Evolutionary conservation across 1,140 invertebrate genomes (phyloP).

Genomic region (Globodera rostochiensis): DNA sequence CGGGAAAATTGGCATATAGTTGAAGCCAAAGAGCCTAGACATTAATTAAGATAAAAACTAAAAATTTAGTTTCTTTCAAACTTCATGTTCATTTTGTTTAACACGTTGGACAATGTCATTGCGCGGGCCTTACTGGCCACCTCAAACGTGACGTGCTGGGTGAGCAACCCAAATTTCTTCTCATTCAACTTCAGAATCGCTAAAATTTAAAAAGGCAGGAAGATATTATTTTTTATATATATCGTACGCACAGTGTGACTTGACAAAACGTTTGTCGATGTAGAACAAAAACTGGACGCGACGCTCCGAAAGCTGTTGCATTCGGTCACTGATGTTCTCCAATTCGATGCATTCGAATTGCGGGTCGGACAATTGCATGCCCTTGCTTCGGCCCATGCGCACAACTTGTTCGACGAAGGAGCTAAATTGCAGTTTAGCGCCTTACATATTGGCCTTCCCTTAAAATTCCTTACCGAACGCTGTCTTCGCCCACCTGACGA

Average conservation of each 20-base stretch:
- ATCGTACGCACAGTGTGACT: conserved; percentile 1
- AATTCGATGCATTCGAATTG: conserved; percentile 24
- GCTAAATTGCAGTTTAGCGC: not conserved
- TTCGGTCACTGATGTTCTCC: conserved; percentile 9
- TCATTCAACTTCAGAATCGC: conserved; percentile 18
- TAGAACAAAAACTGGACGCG: conserved; percentile 25
- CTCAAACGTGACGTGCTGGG: conserved; percentile 37
- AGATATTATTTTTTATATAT: not conserved
- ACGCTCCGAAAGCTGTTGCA: conserved; percentile 17
- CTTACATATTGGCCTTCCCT: no score
- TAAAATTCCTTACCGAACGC: not conserved
- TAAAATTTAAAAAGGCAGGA: not conserved
- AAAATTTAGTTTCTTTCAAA: not conserved
- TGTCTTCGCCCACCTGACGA: not conserved
- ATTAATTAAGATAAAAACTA: not conserved
- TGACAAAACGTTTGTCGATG: conserved; percentile 13
- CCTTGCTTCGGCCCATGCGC: conserved; percentile 15
- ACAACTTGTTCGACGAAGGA: conserved; percentile 16
- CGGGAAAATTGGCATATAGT: conserved; percentile 31
- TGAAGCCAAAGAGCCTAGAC: conserved; percentile 30
- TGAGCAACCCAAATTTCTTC: conserved; percentile 18
- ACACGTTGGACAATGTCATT: conserved; percentile 31
- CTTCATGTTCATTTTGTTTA: conserved; percentile 43
- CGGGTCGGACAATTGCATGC: conserved; percentile 30
- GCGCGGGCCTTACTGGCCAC: conserved; percentile 24